Base-by-base conservation (phyloP, 2,888 invertebrate genomes). In the Tetragonula carbonaria region DNA sequence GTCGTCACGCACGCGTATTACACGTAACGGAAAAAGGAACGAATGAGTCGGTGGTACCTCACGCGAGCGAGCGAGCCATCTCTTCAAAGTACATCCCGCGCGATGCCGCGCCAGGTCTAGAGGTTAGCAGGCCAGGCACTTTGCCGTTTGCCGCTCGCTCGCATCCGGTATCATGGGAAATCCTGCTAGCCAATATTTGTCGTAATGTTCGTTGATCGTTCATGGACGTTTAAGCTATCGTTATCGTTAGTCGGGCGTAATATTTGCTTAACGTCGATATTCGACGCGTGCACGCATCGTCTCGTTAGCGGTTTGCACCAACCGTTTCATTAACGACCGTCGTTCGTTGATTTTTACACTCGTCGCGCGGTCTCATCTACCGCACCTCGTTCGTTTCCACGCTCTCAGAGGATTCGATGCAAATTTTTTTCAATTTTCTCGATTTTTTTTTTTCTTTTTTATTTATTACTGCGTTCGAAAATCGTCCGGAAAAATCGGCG, bases 11-110 rank as follows among this genome's bases (percentile, higher is more conserved):
- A 78, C 75, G 78, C 80, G 80, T 78, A 86, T 88, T 82, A 78
- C 83, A 88, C 86, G 70, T 90, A 90, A 90, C 89, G 89, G 90
- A 85, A 87, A 73, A 89, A 87, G 82, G 81, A 81, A 84, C 80
- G 45, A 45, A 78, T 78, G 86, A 82, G 74, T 66, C 71, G 59
- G 82, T 76, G 74, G 8, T 45, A 33, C 45, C 80, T 80, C 82
- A 79, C 89, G 88, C 84, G 85, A 82, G 81, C 28, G 18, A 33
- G 33, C 33, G 33, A 33, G 68, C 82, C 77, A 71, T 74, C 81
- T 72, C 82, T 11, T 68, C 82, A 53, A 59, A 74, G 65, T 53
- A 70, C 83, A 80, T 84, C 88, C 80, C 82, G 23, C 38, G 38
- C 33, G 33, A 3, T 33, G 33, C 38, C 38, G 38, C 66, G 50